phyloP scores from a whole-genome alignment of 2,113 vertebrate species.

The Hypocryptadius cinnamomeus region DNA sequence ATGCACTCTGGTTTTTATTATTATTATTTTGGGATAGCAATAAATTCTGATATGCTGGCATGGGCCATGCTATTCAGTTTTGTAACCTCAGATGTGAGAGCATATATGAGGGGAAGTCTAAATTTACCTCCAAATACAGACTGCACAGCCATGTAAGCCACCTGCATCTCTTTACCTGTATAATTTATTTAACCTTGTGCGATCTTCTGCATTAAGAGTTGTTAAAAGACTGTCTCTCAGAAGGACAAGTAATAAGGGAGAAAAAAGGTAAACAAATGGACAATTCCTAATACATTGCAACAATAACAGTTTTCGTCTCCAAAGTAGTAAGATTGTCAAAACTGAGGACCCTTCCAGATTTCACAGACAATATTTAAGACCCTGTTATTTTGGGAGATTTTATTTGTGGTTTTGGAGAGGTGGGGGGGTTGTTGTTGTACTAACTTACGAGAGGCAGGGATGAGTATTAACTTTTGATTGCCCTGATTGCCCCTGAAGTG shows the following conservation, averaged over 20 bases:
- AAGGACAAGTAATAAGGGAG: neutral
- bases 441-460: neutral
- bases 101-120: neutral
- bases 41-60: neutral
- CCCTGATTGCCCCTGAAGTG: neutral
- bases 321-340: neutral
- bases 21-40: neutral
- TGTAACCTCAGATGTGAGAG: neutral
- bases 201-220: neutral
- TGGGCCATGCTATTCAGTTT: neutral
- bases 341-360: neutral
- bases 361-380: neutral
- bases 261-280: rapidly evolving
- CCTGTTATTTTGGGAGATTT: neutral
- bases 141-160: neutral
- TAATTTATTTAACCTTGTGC: neutral
- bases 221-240: neutral
- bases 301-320: neutral
- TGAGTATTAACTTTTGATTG: neutral
- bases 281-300: neutral
- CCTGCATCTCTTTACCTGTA: neutral
- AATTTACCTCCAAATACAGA: neutral
- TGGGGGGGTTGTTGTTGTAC: rapidly evolving
- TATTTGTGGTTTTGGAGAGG: neutral
- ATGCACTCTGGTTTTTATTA: neutral